Evolutionary conservation across 2,888 invertebrate species (phyloP).

Genomic region (Polymixis lichenea): DNA sequence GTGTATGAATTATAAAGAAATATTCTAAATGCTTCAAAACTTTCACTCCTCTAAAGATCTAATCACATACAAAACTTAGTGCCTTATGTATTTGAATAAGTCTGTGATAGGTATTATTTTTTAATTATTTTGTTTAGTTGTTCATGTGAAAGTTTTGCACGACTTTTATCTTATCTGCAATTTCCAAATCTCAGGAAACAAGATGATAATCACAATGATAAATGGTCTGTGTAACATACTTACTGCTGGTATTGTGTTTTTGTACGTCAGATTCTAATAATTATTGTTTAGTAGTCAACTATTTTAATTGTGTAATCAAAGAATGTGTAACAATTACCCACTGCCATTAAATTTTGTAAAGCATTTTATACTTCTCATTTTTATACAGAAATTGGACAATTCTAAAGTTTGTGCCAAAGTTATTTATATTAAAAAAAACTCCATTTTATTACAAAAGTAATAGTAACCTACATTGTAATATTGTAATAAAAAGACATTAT

Average conservation of each 20-base stretch:
- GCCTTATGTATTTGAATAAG: conserved; percentile 80
- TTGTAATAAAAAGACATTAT: conserved; percentile 36
- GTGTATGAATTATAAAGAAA: conserved; percentile 39
- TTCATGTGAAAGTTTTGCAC: conserved; percentile 43
- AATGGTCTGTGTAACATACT: conserved; percentile 34
- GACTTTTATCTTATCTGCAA: conserved; percentile 58
- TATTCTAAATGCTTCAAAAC: conserved; percentile 50
- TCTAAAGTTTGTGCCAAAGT: conserved; percentile 72
- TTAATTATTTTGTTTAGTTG: conserved; percentile 57
- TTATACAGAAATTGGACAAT: conserved; percentile 49
- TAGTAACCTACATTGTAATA: conserved; percentile 14
- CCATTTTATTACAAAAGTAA: conserved; percentile 48
- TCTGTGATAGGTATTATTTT: conserved; percentile 77
- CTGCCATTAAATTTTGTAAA: conserved; percentile 61
- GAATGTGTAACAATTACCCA: conserved; percentile 49
- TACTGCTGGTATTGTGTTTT: conserved; percentile 48
- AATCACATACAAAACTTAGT: conserved; percentile 73
- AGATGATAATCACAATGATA: conserved; percentile 56
- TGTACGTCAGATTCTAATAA: conserved; percentile 56
- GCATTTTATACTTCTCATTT: conserved; percentile 42
- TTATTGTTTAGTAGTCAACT: conserved; percentile 34
- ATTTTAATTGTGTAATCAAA: conserved; percentile 50
- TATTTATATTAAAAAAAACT: conserved; percentile 31
- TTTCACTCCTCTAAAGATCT: conserved; percentile 65
- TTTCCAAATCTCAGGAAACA: conserved; percentile 44